A percentile compares a stretch with the other conserved stretches of the same genome.
phyloP scores from a whole-genome alignment of 2,888 invertebrate genomes.

The Mantis religiosa region DNA sequence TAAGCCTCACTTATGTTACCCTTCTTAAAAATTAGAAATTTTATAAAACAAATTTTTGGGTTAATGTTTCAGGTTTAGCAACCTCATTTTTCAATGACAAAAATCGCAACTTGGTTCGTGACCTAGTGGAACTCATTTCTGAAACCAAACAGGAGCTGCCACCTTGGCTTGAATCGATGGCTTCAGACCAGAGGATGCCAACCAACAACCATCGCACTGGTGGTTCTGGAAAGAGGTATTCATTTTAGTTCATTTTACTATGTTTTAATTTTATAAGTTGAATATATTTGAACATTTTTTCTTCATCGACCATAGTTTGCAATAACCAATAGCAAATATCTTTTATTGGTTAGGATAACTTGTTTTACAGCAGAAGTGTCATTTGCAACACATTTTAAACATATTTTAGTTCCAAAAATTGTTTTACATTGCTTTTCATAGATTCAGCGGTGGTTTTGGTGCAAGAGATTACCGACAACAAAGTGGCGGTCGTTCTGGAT shows the following conservation, averaged over 20 bases:
- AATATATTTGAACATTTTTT: no score
- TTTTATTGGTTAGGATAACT: background rate
- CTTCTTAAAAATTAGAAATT: background rate
- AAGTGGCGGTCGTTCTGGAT: constrained; percentile 30
- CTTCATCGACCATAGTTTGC: no score
- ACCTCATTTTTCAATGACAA: constrained; percentile 99
- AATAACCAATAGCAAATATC: background rate
- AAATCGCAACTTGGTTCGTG: constrained; percentile 91
- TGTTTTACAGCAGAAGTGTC: background rate
- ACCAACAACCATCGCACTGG: constrained; percentile 38
- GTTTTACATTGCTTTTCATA: constrained; percentile 43
- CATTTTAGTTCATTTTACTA: background rate
- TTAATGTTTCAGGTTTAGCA: constrained; percentile 66
- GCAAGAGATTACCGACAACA: constrained; percentile 65
- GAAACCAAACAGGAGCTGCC: constrained; percentile 98
- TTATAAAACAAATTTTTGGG: background rate
- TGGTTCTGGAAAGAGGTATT: constrained; percentile 37
- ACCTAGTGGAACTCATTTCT: constrained; percentile 85
- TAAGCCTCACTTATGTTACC: background rate
- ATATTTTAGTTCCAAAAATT: background rate
- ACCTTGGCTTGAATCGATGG: constrained; percentile 72
- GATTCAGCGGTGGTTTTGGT: constrained; percentile 55
- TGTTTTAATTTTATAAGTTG: no score
- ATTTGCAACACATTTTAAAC: background rate
- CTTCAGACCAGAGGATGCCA: constrained; percentile 54